These are phyloP conservation scores for Rallus limicola DNA, from an alignment of 2,113 vertebrate genomes.

Conservation along the genomic window DNA sequence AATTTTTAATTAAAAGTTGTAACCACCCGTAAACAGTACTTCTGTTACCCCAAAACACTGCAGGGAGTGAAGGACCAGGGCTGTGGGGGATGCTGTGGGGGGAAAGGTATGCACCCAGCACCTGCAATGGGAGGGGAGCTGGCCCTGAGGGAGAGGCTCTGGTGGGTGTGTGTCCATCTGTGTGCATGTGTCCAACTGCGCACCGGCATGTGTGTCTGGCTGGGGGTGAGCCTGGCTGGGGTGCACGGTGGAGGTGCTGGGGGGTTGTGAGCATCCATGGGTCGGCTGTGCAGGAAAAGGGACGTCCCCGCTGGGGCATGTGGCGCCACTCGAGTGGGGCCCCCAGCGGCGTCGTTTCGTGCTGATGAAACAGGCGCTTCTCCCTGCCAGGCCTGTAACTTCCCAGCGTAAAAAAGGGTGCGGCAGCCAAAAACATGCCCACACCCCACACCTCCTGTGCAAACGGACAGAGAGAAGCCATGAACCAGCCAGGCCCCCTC, in stretches of 20 bases:
- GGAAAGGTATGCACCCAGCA: neutral
- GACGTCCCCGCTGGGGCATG: neutral
- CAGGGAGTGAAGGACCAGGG: neutral
- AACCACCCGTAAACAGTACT: neutral
- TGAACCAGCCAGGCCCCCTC: neutral
- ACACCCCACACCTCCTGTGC: neutral
- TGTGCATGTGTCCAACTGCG: neutral
- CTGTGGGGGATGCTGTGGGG: accelerated
- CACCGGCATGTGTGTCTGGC: accelerated
- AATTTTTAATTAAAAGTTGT: conserved; percentile 20
- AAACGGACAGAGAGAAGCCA: neutral
- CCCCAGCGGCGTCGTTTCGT: neutral
- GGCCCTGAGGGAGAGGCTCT: neutral
- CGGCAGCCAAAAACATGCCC: accelerated
- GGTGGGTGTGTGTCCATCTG: too few relatives aligned
- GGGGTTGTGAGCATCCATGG: neutral
- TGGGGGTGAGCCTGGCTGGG: accelerated
- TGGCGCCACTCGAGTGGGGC: neutral
- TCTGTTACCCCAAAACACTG: neutral
- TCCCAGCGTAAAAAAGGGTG: neutral
- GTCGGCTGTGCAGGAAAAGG: neutral
- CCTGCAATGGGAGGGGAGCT: neutral
- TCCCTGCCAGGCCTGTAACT: neutral
- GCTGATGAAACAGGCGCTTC: neutral
- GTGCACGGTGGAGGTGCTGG: neutral